Percentiles rank a stretch among this genome's conserved stretches.
These are phyloP conservation scores for Eclectus roratus DNA, from an alignment of 2,113 vertebrate species.

Conservation along the genomic window DNA sequence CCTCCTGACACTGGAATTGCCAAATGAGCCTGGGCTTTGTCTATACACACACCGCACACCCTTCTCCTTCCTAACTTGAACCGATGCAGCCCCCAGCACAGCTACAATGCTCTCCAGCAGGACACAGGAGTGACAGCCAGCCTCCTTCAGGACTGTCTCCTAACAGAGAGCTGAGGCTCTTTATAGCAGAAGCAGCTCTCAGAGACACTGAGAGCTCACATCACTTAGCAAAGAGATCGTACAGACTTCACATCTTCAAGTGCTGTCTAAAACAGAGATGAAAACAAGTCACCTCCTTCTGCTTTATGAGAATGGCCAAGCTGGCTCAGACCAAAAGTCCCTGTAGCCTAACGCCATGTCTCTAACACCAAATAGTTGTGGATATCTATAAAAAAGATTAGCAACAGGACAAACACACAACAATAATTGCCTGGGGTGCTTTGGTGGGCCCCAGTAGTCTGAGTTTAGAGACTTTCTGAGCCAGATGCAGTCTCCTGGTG, in stretches of 20 bases:
- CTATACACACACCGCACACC: accelerated
- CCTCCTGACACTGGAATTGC: neutral
- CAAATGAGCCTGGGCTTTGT: neutral
- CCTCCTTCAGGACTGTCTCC: neutral
- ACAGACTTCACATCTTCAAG: neutral
- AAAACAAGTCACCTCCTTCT: neutral
- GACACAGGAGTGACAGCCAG: neutral
- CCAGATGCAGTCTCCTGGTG: neutral
- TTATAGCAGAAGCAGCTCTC: neutral
- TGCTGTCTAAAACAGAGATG: neutral
- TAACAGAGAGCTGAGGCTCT: neutral
- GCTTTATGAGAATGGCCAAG: neutral
- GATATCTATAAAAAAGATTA: neutral
- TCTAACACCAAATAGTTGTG: neutral
- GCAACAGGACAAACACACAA: neutral
- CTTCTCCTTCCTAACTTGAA: neutral
- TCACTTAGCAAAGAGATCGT: neutral
- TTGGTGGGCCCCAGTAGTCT: neutral
- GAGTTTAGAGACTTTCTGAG: neutral
- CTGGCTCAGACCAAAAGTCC: neutral
- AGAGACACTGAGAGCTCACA: neutral
- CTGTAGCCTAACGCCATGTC: neutral
- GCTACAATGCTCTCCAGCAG: neutral
- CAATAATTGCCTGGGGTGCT: neutral
- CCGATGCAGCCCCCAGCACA: neutral